A percentile compares a stretch with the other conserved stretches of the same genome.
phyloP scores from a whole-genome alignment of 2,113 vertebrate genomes.

The Chloebia gouldiae region DNA sequence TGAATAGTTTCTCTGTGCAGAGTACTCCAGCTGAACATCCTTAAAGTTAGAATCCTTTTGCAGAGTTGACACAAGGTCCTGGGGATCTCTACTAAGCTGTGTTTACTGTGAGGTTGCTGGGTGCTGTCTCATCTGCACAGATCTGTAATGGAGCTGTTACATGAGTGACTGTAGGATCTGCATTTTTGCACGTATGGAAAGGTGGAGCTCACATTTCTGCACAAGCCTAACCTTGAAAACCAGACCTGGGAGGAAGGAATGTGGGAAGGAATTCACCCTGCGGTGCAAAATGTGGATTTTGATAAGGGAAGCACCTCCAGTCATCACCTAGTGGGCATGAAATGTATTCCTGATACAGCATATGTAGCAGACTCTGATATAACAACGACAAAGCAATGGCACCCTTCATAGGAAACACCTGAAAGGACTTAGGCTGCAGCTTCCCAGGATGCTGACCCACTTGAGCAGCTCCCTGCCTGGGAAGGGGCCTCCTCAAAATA shows the following conservation, averaged over 20 bases:
- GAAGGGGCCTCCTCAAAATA: neutral
- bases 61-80: neutral
- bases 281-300: neutral
- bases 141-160: neutral
- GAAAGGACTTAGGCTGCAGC: neutral
- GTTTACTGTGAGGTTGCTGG: neutral
- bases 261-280: neutral
- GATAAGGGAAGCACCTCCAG: neutral
- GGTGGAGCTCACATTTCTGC: neutral
- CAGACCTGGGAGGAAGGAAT: neutral
- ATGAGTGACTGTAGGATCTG: neutral
- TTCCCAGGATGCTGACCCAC: neutral
- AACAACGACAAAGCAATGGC: neutral
- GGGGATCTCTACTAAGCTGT: neutral
- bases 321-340: neutral
- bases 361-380: neutral
- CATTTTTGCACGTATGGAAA: neutral
- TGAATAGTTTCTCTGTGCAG: neutral
- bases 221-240: neutral
- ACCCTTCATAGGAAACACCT: neutral
- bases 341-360: accelerated
- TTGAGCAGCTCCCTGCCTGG: neutral
- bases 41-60: neutral
- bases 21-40: neutral
- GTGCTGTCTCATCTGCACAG: neutral